A percentile compares a stretch with the other conserved stretches of the same genome.
Evolutionary conservation across 2,113 vertebrate species (phyloP).

Genomic region (Lipophrys pholis): DNA sequence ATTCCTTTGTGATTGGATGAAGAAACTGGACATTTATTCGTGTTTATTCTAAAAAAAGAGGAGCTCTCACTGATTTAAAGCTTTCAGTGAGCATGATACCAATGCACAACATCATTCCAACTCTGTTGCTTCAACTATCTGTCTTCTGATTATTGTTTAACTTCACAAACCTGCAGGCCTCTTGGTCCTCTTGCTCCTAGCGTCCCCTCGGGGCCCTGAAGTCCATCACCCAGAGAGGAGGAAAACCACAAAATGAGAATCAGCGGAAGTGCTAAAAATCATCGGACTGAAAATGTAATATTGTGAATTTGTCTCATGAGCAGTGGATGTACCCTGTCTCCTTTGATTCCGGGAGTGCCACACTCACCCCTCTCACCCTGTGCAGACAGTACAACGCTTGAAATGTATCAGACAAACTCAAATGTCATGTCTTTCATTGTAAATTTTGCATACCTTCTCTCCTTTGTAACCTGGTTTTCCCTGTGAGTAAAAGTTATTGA

Average conservation of each 20-base stretch:
- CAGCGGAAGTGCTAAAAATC: background rate
- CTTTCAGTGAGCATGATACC: background rate
- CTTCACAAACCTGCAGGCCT: constrained; percentile 87
- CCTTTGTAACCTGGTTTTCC: constrained; percentile 92
- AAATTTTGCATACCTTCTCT: constrained; percentile 84
- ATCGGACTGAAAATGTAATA: background rate
- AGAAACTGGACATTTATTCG: no score
- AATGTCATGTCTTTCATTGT: background rate
- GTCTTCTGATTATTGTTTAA: background rate
- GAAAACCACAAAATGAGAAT: constrained; percentile 4
- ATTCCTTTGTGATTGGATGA: no score
- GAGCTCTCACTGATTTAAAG: background rate
- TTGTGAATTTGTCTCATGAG: background rate
- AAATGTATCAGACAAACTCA: background rate
- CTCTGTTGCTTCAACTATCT: no score
- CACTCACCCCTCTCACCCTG: constrained; percentile 93
- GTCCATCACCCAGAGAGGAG: constrained; percentile 13
- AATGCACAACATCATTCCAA: background rate
- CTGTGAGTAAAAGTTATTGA: constrained; percentile 42
- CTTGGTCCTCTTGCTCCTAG: constrained; percentile 84
- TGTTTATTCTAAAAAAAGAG: background rate
- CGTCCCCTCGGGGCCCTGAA: constrained; percentile 89
- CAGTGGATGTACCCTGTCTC: constrained; percentile 86
- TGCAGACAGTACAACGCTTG: constrained; percentile 31
- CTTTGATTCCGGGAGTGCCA: constrained; percentile 92